Evolutionary conservation across 2,113 vertebrate genomes (phyloP).

Genomic region (Xenopus tropicalis): UCB_Xtro_10.0 CM004446.2:51351501-51352000

Average conservation of each 20-base stretch:
- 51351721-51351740: too few relatives aligned
- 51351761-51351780: too few relatives aligned
- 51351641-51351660: slow-evolving; percentile 98
- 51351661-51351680: slow-evolving; percentile 66
- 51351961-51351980: too few relatives aligned
- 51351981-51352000: too few relatives aligned
- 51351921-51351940: too few relatives aligned
- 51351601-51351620: slow-evolving; percentile 90
- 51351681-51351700: too few relatives aligned
- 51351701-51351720: too few relatives aligned
- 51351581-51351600: slow-evolving; percentile 98
- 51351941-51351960: too few relatives aligned
- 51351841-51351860: slow-evolving; percentile 96
- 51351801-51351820: slow-evolving; percentile 97
- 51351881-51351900: slow-evolving; percentile 11
- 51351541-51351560: too few relatives aligned
- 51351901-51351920: not conserved
- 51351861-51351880: slow-evolving; percentile 89
- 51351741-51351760: too few relatives aligned
- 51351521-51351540: too few relatives aligned
- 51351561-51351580: slow-evolving; percentile 58
- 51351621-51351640: slow-evolving; percentile 94
- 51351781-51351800: slow-evolving; percentile 44
- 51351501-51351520: too few relatives aligned
- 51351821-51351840: slow-evolving; percentile 91